Percentiles rank a stretch among this genome's conserved stretches.
These are phyloP conservation scores for Elephantulus edwardii DNA, from an alignment of 2,113 vertebrate species.

Conservation along the genomic window DNA sequence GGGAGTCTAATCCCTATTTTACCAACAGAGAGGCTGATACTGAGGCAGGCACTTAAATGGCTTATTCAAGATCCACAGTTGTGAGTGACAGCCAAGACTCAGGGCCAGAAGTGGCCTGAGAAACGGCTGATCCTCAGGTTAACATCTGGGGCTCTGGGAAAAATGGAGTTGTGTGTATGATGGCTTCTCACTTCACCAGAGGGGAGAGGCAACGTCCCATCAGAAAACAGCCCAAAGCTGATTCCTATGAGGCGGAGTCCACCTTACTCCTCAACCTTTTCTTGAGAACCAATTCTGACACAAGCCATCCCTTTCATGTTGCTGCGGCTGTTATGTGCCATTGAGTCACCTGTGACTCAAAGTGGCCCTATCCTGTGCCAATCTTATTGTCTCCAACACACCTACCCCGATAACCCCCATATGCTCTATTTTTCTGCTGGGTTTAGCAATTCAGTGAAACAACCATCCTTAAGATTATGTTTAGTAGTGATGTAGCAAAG, in stretches of 20 bases:
- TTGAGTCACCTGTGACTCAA: no score
- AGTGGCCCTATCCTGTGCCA: no score
- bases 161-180: not conserved
- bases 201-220: no score
- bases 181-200: not conserved
- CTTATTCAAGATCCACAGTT: not conserved
- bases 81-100: not conserved
- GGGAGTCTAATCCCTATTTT: not conserved
- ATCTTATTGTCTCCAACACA: no score
- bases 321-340: no score
- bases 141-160: not conserved
- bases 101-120: not conserved
- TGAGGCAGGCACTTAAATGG: not conserved
- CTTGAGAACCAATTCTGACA: not conserved
- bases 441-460: not conserved
- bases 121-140: not conserved
- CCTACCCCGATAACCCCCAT: no score
- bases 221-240: not conserved
- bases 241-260: not conserved
- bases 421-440: not conserved
- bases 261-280: no score
- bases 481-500: no score
- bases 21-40: not conserved
- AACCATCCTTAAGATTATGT: no score
- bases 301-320: not conserved